Percentiles rank a stretch among this genome's conserved stretches.
These are phyloP conservation scores for Nephrotoma appendiculata DNA, from an alignment of 2,888 invertebrate genomes.

Conservation along the genomic window DNA sequence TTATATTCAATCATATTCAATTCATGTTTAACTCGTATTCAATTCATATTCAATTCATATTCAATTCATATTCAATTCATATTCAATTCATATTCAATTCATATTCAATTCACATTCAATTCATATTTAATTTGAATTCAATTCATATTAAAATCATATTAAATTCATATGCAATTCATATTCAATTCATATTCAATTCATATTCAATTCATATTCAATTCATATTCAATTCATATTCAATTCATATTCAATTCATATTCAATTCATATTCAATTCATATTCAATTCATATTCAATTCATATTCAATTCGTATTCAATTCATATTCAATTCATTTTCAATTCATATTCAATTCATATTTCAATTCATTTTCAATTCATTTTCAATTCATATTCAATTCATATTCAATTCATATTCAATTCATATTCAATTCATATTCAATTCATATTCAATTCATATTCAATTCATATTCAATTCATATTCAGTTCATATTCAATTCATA, in stretches of 20 bases:
- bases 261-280: neutral
- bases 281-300: neutral
- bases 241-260: neutral
- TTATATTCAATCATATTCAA: neutral
- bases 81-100: neutral
- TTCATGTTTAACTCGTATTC: neutral
- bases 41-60: neutral
- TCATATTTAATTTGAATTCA: neutral
- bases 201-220: neutral
- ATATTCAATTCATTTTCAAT: neutral
- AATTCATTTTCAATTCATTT: neutral
- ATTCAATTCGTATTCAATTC: neutral
- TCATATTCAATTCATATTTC: neutral
- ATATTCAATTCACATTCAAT: neutral
- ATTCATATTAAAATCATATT: neutral
- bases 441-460: neutral
- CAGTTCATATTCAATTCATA: neutral
- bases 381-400: neutral
- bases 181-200: neutral
- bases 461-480: neutral
- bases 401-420: neutral
- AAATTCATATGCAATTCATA: neutral
- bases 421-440: neutral
- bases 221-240: neutral
- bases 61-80: neutral